Conservation (phyloP, 2,113 vertebrate genomes). For the Empidonax traillii region DNA sequence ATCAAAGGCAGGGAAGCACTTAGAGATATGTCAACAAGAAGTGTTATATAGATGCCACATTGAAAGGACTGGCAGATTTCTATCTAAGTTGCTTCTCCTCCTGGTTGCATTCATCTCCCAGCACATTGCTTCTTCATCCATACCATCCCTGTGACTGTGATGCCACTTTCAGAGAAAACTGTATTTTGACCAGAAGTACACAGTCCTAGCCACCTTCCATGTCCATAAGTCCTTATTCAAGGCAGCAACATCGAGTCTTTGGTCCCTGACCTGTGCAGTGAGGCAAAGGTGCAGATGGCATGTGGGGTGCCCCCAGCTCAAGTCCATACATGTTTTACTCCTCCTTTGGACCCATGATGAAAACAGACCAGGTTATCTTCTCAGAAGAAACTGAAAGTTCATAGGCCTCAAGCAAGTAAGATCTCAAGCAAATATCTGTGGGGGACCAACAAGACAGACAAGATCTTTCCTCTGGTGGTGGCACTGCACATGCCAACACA, state of each 20-base stretch:
- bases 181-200: neutral
- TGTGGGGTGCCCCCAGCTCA: neutral
- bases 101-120: neutral
- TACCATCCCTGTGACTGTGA: neutral
- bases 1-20: conserved; percentile 22
- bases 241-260: neutral
- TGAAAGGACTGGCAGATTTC: conserved; percentile 47
- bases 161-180: neutral
- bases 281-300: fast-evolving
- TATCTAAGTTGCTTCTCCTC: conserved; percentile 26
- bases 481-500: fast-evolving
- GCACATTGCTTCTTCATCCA: neutral
- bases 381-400: neutral
- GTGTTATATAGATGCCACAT: neutral
- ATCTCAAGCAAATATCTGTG: neutral
- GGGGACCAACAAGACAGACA: neutral
- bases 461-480: neutral
- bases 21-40: neutral
- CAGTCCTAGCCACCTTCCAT: neutral
- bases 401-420: neutral
- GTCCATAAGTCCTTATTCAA: neutral
- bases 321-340: fast-evolving
- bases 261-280: neutral
- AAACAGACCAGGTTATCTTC: neutral
- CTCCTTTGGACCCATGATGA: neutral